A percentile compares a stretch with the other conserved stretches of the same genome.
These are phyloP conservation scores for Ctenodactylus gundi DNA, from an alignment of 2,113 vertebrate genomes.

Conservation along the genomic window DNA sequence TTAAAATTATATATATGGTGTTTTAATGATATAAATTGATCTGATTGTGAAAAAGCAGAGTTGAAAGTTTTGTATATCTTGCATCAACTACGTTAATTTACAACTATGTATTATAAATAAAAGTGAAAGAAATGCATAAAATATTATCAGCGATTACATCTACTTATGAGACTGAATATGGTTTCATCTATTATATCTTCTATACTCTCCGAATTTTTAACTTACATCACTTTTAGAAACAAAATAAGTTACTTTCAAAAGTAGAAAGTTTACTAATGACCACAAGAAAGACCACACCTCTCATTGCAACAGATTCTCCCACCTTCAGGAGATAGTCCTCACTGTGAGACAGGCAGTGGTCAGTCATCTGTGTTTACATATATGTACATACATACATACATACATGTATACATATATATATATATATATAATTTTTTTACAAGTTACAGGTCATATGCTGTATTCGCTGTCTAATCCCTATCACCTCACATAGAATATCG, in stretches of 20 bases:
- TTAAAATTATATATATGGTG: slow-evolving; percentile 32
- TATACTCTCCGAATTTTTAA: slow-evolving; percentile 11
- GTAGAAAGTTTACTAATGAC: not conserved
- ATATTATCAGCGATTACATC: not conserved
- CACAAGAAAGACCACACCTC: not conserved
- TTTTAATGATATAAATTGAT: slow-evolving; percentile 25
- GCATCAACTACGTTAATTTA: not conserved
- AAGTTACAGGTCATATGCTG: not conserved
- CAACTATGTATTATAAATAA: not conserved
- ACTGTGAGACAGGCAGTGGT: not conserved
- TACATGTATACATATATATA: no score
- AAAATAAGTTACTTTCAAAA: not conserved
- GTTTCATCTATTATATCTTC: not conserved
- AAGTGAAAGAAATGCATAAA: not conserved
- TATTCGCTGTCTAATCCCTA: not conserved
- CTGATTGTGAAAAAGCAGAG: not conserved
- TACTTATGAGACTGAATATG: not conserved
- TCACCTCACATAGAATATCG: not conserved
- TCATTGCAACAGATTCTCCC: not conserved
- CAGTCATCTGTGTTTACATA: not conserved
- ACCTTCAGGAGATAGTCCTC: not conserved
- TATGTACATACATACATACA: no score
- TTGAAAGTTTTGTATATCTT: slow-evolving; percentile 1
- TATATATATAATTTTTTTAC: no score
- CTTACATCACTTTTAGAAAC: not conserved